phyloP scores from a whole-genome alignment of 2,888 invertebrate species.

The Cosmia trapezina region DNA sequence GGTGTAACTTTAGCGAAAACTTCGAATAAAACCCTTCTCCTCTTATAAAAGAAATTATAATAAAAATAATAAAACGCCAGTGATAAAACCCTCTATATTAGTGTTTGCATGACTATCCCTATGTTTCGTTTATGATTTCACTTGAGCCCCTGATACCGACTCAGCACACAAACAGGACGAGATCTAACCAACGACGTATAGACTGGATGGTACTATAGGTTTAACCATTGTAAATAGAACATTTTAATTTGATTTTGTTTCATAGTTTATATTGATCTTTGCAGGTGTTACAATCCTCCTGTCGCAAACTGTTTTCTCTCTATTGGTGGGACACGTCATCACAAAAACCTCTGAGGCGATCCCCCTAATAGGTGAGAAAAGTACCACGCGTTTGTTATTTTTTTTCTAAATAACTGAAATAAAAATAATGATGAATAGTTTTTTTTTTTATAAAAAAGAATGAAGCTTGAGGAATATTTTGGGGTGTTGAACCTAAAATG shows the following conservation, averaged over 20 bases:
- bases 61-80: slow-evolving; percentile 68
- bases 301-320: slow-evolving; percentile 99
- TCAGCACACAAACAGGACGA: slow-evolving; percentile 87
- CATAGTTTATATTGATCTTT: slow-evolving; percentile 92
- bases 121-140: slow-evolving; percentile 87
- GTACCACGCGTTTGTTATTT: slow-evolving; percentile 73
- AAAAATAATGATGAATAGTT: slow-evolving; percentile 72
- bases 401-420: slow-evolving; percentile 67
- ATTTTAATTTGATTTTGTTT: slow-evolving; percentile 75
- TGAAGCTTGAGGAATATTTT: slow-evolving; percentile 83
- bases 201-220: slow-evolving; percentile 73
- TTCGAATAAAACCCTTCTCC: slow-evolving; percentile 63
- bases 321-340: slow-evolving; percentile 99
- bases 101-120: slow-evolving; percentile 86
- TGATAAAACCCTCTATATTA: slow-evolving; percentile 76
- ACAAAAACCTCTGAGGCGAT: slow-evolving; percentile 99
- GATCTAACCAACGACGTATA: slow-evolving; percentile 69
- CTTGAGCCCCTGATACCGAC: slow-evolving; percentile 88
- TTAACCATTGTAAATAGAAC: slow-evolving; percentile 74
- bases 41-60: slow-evolving; percentile 64
- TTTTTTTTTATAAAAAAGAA: slow-evolving; percentile 70
- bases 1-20: slow-evolving; percentile 69
- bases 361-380: slow-evolving; percentile 97
- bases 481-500: slow-evolving; percentile 75
- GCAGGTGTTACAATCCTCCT: slow-evolving; percentile 99